Percentiles rank a stretch among this genome's conserved stretches.
Conservation (phyloP, 2,797 vertebrate species). For the Microtus californicus region DNA sequence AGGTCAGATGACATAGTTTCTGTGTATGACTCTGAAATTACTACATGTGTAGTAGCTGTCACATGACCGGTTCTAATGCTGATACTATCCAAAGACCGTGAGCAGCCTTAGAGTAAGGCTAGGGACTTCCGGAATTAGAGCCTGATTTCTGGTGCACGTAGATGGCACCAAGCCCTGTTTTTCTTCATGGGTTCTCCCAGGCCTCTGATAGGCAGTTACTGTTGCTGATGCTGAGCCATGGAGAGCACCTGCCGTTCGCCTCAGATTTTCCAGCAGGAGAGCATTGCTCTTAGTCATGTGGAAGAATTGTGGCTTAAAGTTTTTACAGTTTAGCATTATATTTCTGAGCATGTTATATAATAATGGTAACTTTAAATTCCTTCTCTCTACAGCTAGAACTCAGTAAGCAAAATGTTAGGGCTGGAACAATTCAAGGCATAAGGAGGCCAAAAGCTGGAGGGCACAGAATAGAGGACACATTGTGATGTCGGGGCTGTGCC, state of each 20-base stretch:
- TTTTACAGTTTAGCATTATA: neutral
- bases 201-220: neutral
- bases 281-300: neutral
- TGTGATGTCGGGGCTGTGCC: neutral
- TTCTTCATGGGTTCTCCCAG: neutral
- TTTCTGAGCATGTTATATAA: slow-evolving; percentile 34
- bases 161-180: neutral
- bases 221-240: neutral
- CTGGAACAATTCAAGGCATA: slow-evolving; percentile 13
- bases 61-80: neutral
- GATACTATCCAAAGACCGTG: neutral
- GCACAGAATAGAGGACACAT: neutral
- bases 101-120: neutral
- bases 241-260: slow-evolving; percentile 3
- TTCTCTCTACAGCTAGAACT: neutral
- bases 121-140: neutral
- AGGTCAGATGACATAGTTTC: slow-evolving; percentile 56
- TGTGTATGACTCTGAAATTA: slow-evolving; percentile 42
- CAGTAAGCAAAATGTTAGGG: neutral
- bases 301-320: neutral
- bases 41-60: neutral
- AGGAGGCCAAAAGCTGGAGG: neutral
- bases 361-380: slow-evolving; percentile 25
- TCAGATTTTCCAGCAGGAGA: neutral
- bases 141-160: neutral